phyloP scores from a whole-genome alignment of 2,888 invertebrate genomes.

The Pandemis cinnamomeana region DNA sequence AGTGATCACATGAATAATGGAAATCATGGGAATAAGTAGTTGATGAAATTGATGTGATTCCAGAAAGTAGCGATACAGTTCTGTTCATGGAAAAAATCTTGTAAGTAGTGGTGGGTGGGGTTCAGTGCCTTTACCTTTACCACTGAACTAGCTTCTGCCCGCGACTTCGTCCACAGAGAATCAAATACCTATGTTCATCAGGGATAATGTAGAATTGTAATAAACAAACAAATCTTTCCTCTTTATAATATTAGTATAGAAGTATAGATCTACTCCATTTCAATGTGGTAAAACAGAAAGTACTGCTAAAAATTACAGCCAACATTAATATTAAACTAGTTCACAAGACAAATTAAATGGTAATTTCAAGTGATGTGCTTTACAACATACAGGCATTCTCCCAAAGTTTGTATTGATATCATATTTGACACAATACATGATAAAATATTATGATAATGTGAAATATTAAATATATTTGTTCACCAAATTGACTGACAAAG shows the following conservation, averaged over 20 bases:
- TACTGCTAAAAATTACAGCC: too few species aligned
- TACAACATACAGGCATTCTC: not conserved
- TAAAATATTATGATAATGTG: too few species aligned
- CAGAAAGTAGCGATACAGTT: constrained; percentile 20
- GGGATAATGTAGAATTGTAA: too few species aligned
- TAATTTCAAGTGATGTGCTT: too few species aligned
- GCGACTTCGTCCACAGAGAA: too few species aligned
- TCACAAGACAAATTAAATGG: too few species aligned
- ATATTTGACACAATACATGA: not conserved
- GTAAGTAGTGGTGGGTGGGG: not conserved
- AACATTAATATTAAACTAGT: too few species aligned
- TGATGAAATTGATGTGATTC: constrained; percentile 25
- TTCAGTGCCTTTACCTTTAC: not conserved
- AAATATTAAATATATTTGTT: not conserved
- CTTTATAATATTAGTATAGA: too few species aligned
- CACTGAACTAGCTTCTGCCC: not conserved
- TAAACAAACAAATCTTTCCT: too few species aligned
- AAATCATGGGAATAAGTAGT: constrained; percentile 15
- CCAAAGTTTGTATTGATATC: not conserved
- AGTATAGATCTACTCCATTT: too few species aligned
- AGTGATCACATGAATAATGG: constrained; percentile 4
- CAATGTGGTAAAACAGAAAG: too few species aligned
- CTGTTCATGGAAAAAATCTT: not conserved
- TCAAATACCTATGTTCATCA: too few species aligned
- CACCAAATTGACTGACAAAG: not conserved